Evolutionary conservation across 2,888 invertebrate species (phyloP), one percentile per base, ranked within the genome.

Genomic region (Congeria kusceri): DNA sequence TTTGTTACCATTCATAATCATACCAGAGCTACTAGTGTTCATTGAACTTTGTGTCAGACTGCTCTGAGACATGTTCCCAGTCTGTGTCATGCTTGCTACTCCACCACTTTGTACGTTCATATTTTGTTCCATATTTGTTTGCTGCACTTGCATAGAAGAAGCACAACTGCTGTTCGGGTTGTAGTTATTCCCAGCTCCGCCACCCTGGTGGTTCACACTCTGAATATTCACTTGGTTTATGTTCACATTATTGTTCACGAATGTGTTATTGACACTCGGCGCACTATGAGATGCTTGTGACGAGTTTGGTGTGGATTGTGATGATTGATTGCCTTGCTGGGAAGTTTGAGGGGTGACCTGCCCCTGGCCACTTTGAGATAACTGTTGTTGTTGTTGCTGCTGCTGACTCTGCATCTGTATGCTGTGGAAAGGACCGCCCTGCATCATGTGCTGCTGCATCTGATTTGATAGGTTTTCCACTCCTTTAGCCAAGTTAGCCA

Each of bases 171-270:
- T 67, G 44, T 59, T 70, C n/a, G 46, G 56, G 67, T 69, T 67
- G 77, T 90, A 90, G 71, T 88, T 89, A 58, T 87, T 79, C 77
- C 87, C 76, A 56, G 77, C 80, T 20, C 84, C 81, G 27, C 75
- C 77, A 49, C 81, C 86, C 11, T 39, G 39, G 59, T 87, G 87
- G 68, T 89, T 87, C 63, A 93, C 91, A 88, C 92, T 93, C 86
- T 94, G 94, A 82, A 94, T 94, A 87, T 94, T 94, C 86, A 94
- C 91, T 87, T 94, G 94, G 83, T 94, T 94, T 70, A 94, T 94
- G 61, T 94, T 94, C 93, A 94, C 93, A 49, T 94, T 94, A 47
- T 94, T 94, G 90, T 94, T 94, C 61, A 94, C 94, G 85, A 92
- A 94, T 1, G 94, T 94, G 89, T 94, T 94, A 87, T 94, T 94